phyloP scores from a whole-genome alignment of 2,113 vertebrate species.

The Leiothrix lutea region DNA sequence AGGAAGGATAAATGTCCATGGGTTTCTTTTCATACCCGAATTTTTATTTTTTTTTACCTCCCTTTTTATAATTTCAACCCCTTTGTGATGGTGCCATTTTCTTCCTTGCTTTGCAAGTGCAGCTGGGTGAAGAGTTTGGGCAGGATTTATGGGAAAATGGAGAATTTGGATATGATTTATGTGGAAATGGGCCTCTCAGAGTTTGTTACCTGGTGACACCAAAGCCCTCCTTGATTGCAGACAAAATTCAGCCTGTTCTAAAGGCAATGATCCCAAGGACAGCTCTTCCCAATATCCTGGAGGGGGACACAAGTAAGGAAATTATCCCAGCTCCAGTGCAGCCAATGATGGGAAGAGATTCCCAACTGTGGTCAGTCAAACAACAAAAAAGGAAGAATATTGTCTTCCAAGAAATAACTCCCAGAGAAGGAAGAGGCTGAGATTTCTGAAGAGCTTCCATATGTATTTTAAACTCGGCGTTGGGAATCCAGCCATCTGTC shows the following conservation, averaged over 20 bases:
- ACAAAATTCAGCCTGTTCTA: neutral
- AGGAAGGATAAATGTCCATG: neutral
- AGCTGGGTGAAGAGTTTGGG: neutral
- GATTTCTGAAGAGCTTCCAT: neutral
- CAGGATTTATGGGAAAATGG: neutral
- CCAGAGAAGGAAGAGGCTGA: neutral
- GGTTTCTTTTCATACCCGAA: neutral
- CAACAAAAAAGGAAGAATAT: neutral
- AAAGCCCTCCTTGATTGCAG: neutral
- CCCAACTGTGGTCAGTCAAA: neutral
- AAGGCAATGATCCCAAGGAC: neutral
- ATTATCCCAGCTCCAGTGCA: neutral
- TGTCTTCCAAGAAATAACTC: neutral
- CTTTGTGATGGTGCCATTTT: neutral
- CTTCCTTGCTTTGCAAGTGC: neutral
- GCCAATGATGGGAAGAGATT: neutral
- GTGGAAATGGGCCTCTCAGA: neutral
- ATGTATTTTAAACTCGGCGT: constrained; percentile 19
- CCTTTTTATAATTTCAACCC: neutral
- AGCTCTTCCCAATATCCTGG: neutral
- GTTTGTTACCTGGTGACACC: neutral
- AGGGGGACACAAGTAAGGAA: neutral
- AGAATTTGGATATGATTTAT: neutral
- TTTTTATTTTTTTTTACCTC: neutral
- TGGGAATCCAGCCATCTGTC: constrained; percentile 54